Evolutionary conservation across 2,888 invertebrate species (phyloP).

Genomic region (Miltochrista miniata): DNA sequence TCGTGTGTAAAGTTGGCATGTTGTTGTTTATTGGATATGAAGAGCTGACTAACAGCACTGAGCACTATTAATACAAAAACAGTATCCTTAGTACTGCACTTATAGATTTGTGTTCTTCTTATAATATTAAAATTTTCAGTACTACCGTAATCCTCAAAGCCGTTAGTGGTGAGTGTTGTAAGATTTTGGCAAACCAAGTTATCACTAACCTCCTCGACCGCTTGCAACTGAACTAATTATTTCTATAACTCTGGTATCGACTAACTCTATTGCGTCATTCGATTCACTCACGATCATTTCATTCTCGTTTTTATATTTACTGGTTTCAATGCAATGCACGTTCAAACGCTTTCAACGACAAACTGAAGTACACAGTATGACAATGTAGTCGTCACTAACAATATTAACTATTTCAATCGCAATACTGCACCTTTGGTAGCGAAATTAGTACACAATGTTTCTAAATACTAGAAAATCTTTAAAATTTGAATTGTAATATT

Average conservation of each 20-base stretch:
- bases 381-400: slow-evolving; percentile 7
- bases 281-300: slow-evolving; percentile 18
- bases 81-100: slow-evolving; percentile 66
- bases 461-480: slow-evolving; percentile 14
- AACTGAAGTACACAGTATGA: slow-evolving; percentile 6
- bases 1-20: slow-evolving; percentile 77
- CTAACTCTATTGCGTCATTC: slow-evolving; percentile 19
- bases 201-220: slow-evolving; percentile 61
- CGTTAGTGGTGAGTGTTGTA: slow-evolving; percentile 81
- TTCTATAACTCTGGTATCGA: slow-evolving; percentile 8
- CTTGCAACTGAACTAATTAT: slow-evolving; percentile 35
- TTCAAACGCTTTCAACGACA: slow-evolving; percentile 28
- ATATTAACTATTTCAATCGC: slow-evolving; percentile 16
- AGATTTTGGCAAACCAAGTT: slow-evolving; percentile 70
- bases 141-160: slow-evolving; percentile 77
- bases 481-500: slow-evolving; percentile 16
- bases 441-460: slow-evolving; percentile 18
- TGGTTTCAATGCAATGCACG: slow-evolving; percentile 20
- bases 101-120: slow-evolving; percentile 73
- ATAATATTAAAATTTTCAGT: slow-evolving; percentile 71
- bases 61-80: slow-evolving; percentile 68
- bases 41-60: slow-evolving; percentile 80
- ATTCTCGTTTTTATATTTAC: slow-evolving; percentile 20
- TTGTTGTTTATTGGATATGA: slow-evolving; percentile 60
- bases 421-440: slow-evolving; percentile 17